Percentiles rank a stretch among this genome's conserved stretches.
These are phyloP conservation scores for Phaonia tiefii DNA, from an alignment of 2,888 invertebrate species.

Conservation along the genomic window DNA sequence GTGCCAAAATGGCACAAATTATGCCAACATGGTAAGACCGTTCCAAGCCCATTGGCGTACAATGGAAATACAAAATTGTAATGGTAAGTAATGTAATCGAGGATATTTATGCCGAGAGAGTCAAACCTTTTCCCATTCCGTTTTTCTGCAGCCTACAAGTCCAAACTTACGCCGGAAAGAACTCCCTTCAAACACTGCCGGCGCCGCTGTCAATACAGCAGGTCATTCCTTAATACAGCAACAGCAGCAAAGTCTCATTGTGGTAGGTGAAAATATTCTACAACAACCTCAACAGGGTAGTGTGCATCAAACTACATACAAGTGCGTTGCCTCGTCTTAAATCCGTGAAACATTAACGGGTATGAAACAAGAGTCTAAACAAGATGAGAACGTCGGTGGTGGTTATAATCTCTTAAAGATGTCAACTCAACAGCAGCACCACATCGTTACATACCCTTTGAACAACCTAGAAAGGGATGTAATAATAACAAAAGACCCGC, in stretches of 20 bases:
- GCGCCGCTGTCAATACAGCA: constrained; percentile 57
- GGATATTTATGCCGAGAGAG: too few species aligned
- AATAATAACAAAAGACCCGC: constrained; percentile 80
- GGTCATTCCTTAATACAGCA: constrained; percentile 54
- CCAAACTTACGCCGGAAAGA: too few species aligned
- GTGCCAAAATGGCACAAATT: too few species aligned
- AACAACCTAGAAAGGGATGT: constrained; percentile 80
- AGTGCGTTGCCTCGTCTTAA: constrained; percentile 39
- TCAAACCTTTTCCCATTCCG: too few species aligned
- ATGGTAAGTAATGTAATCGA: too few species aligned
- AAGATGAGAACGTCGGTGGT: constrained; percentile 45
- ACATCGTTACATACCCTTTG: constrained; percentile 80
- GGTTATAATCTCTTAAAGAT: constrained; percentile 63
- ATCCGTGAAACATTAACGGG: constrained; percentile 61
- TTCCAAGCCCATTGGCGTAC: too few species aligned
- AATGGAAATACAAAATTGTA: too few species aligned
- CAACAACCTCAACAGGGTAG: constrained; percentile 60
- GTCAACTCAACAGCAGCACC: constrained; percentile 47
- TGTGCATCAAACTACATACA: constrained; percentile 38
- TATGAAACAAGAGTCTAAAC: constrained; percentile 59
- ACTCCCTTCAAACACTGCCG: too few species aligned
- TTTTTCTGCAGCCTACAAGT: too few species aligned
- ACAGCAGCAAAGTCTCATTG: constrained; percentile 52
- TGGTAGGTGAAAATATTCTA: constrained; percentile 45
- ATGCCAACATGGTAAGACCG: too few species aligned